Conservation (phyloP, 2,113 vertebrate species). For the Elaphurus davidianus region DNA sequence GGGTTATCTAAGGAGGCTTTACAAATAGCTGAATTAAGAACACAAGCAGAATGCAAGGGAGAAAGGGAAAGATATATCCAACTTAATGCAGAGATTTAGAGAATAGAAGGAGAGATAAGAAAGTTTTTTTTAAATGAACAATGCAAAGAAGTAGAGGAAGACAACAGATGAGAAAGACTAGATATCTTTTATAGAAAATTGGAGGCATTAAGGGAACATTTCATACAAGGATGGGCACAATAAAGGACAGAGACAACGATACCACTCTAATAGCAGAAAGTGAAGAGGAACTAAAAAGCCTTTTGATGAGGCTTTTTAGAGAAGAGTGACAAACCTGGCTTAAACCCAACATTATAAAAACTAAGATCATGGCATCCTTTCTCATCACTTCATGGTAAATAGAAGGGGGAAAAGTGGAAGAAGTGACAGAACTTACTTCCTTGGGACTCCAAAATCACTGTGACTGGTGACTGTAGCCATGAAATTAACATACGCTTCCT, state of each 20-base stretch:
- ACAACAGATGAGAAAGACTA: background rate
- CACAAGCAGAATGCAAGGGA: background rate
- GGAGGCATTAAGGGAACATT: background rate
- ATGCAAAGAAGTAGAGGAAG: background rate
- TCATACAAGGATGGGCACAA: background rate
- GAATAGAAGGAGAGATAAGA: background rate
- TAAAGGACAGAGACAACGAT: background rate
- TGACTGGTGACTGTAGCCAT: background rate
- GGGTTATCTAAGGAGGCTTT: background rate
- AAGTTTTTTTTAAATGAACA: background rate
- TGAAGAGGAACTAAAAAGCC: background rate
- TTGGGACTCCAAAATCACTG: background rate
- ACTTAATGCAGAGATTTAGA: background rate
- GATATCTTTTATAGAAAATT: background rate
- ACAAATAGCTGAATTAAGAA: background rate
- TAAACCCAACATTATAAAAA: background rate
- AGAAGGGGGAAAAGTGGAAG: background rate
- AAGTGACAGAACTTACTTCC: background rate
- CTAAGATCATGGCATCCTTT: background rate
- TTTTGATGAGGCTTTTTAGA: background rate
- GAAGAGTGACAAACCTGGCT: background rate
- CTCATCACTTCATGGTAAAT: background rate
- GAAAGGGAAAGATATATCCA: background rate
- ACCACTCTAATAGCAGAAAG: background rate
- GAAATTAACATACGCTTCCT: background rate